Evolutionary conservation across 1,140 invertebrate genomes (phyloP).

Genomic region (Aphelenchoides fujianensis): DNA sequence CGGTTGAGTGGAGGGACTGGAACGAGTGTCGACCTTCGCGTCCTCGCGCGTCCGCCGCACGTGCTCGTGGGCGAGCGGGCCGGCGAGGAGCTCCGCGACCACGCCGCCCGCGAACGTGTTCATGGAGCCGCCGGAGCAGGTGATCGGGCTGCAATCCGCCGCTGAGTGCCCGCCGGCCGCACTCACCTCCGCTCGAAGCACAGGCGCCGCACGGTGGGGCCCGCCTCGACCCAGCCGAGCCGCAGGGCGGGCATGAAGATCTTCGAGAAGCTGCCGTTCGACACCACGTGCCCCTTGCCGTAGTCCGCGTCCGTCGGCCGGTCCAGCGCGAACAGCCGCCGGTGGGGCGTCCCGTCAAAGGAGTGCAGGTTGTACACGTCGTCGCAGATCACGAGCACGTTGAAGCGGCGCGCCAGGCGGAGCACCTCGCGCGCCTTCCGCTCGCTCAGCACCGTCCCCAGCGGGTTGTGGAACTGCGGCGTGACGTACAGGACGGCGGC

Average conservation of each 20-base stretch:
- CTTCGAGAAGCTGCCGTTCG: slow-evolving; percentile 72
- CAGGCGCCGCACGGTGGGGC: not conserved
- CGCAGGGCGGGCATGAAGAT: slow-evolving; percentile 70
- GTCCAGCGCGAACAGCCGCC: slow-evolving; percentile 42
- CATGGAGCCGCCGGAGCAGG: slow-evolving; percentile 24
- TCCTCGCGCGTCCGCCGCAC: slow-evolving; percentile 26
- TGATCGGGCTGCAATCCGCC: slow-evolving; percentile 20
- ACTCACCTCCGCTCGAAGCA: not conserved
- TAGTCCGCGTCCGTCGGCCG: slow-evolving; percentile 38
- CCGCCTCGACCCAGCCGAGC: slow-evolving; percentile 70
- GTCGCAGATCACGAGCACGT: slow-evolving; percentile 69
- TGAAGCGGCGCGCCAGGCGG: slow-evolving; percentile 37
- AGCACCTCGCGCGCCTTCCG: slow-evolving; percentile 64
- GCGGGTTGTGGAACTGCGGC: slow-evolving; percentile 68
- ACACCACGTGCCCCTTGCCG: slow-evolving; percentile 67
- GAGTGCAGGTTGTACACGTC: slow-evolving; percentile 72
- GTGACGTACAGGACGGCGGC: slow-evolving; percentile 70
- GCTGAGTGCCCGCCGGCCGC: no score
- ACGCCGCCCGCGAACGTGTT: slow-evolving; percentile 30
- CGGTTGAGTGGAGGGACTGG: slow-evolving; percentile 16
- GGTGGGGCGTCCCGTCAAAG: slow-evolving; percentile 34
- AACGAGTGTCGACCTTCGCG: not conserved
- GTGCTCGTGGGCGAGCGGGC: slow-evolving; percentile 4
- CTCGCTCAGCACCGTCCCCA: slow-evolving; percentile 65
- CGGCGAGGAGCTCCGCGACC: slow-evolving; percentile 23